phyloP scores from a whole-genome alignment of 2,797 vertebrate species.

The Myotis findleyi region DNA sequence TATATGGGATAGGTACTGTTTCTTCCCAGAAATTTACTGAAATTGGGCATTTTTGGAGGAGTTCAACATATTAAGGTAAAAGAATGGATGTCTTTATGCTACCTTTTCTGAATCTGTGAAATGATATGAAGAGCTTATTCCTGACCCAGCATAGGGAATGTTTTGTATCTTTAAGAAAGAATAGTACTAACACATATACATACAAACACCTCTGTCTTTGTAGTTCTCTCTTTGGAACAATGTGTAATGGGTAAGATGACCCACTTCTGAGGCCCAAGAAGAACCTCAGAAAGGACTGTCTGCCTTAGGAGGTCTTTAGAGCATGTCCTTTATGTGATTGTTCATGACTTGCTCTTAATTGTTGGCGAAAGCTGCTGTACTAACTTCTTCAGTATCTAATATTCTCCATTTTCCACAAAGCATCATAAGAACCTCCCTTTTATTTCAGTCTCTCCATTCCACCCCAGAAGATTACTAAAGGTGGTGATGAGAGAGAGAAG shows the following conservation, averaged over 20 bases:
- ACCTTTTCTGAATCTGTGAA: constrained; percentile 41
- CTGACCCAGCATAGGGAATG: constrained; percentile 15
- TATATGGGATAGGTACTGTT: constrained; percentile 44
- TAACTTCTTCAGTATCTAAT: neutral
- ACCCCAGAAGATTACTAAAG: neutral
- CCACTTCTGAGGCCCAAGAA: neutral
- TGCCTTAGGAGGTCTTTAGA: constrained; percentile 25
- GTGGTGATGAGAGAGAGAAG: neutral
- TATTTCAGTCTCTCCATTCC: constrained; percentile 17
- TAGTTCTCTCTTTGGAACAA: constrained; percentile 57
- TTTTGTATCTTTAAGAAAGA: constrained; percentile 54
- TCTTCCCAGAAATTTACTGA: constrained; percentile 43
- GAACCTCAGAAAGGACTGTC: neutral
- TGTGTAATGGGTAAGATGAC: neutral
- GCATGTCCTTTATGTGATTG: constrained; percentile 4
- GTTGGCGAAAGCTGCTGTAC: constrained; percentile 4
- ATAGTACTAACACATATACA: neutral
- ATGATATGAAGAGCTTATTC: constrained; percentile 22
- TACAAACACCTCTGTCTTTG: neutral
- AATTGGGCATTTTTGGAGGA: constrained; percentile 51
- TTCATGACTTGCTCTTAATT: constrained; percentile 40
- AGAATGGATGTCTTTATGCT: constrained; percentile 35
- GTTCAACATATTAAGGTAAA: constrained; percentile 48
- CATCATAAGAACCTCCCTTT: neutral
- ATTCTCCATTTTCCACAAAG: constrained; percentile 30